Base-by-base conservation (phyloP, 2,797 vertebrate species). In the Smutsia temminckii region DNA sequence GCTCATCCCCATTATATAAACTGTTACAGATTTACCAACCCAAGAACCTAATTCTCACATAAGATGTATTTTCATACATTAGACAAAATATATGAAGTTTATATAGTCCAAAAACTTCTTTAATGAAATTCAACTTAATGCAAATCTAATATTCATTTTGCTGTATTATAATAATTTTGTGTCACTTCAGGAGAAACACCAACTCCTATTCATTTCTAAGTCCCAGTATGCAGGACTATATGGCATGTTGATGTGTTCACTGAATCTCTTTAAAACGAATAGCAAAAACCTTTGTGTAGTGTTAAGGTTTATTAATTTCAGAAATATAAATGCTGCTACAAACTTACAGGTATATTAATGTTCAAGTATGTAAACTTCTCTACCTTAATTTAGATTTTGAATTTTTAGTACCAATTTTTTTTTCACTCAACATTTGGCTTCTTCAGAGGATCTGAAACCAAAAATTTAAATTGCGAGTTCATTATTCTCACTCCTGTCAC, bases 31-130 rank as follows among this genome's bases (percentile, higher is more conserved):
- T 85, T 92, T 91, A 77, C 25, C 42, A 75, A 66, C 14, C 10
- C 42, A 0, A 57, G 71, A 93, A 4, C 14, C 64, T 75, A 81
- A 89, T 96, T 83, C 21, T 88, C 74, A 71, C 40, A 32, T 37
- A 78, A 85, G 10, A 84, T 13, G 13, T 53, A 42, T 79, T 96
- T 95, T 92, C 12, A 49, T 94, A 51, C 55, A 74, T 96, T 96
- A 74, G 55, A 77, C 53, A 79, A 89, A 77, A 40, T 80, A 81
- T 49, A 42, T 51, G 20, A 94, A 51, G 5, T 40, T 80, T 72
- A 59, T 84, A 3, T 69, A 49, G 13, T 57, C 3, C 32, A 20
- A 49, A n/a, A 75, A 80, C 14, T 40, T 89, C 17, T 78, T 75
- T 92, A 18, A 68, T 81, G 8, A 92, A 23, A 75, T 68, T 87